Evolutionary conservation across 2,888 invertebrate genomes (phyloP).

Genomic region (Aromia moschata): DNA sequence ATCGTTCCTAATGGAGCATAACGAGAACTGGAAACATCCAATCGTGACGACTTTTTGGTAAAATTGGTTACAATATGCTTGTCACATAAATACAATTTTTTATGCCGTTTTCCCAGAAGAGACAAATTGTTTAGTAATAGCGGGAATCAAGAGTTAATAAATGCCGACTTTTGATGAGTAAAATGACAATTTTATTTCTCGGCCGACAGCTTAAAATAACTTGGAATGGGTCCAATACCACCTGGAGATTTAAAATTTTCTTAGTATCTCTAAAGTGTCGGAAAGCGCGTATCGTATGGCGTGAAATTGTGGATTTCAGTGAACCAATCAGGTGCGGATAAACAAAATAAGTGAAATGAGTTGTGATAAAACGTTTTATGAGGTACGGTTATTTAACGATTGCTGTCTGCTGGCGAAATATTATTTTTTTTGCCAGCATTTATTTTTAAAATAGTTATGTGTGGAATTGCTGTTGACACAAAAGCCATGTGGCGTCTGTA

Average conservation of each 20-base stretch:
- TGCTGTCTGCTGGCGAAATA: background rate
- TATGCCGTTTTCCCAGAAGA: background rate
- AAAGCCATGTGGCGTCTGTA: slow-evolving; percentile 1
- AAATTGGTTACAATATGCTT: no score
- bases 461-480: background rate
- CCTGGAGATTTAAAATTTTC: slow-evolving; percentile 45
- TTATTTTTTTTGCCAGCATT: background rate
- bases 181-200: slow-evolving; percentile 26
- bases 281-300: slow-evolving; percentile 29
- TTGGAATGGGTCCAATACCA: slow-evolving; percentile 53
- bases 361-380: slow-evolving; percentile 29
- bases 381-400: slow-evolving; percentile 25
- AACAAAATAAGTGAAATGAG: slow-evolving; percentile 31
- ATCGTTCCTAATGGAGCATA: no score
- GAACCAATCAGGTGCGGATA: slow-evolving; percentile 30
- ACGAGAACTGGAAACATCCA: no score
- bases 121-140: background rate
- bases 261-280: slow-evolving; percentile 40
- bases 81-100: no score
- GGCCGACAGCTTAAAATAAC: slow-evolving; percentile 48
- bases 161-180: slow-evolving; percentile 29
- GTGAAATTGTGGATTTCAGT: slow-evolving; percentile 29
- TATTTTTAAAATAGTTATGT: background rate
- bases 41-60: no score
- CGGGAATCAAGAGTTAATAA: slow-evolving; percentile 2